Conservation (phyloP, 2,797 vertebrate species). For the Hydrocynus forskahlii region DNA sequence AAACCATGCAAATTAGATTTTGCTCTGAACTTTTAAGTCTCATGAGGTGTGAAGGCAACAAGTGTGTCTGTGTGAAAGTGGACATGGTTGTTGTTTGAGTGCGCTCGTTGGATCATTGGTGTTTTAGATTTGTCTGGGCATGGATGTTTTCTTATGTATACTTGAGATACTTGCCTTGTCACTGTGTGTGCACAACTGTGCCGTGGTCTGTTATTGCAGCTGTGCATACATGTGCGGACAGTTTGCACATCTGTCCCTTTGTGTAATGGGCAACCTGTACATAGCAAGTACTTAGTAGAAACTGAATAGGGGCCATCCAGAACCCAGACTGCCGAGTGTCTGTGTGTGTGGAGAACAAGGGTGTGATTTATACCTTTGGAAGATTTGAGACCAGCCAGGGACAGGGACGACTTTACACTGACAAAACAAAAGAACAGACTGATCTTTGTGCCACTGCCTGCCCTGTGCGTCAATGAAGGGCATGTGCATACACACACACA, state of each 20-base stretch:
- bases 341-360: slow-evolving; percentile 45
- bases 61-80: neutral
- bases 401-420: slow-evolving; percentile 46
- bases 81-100: slow-evolving; percentile 40
- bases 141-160: neutral
- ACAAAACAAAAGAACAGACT: slow-evolving; percentile 61
- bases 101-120: slow-evolving; percentile 13
- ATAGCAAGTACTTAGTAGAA: slow-evolving; percentile 23
- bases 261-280: slow-evolving; percentile 24
- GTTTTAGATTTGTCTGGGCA: slow-evolving; percentile 17
- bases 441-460: slow-evolving; percentile 57
- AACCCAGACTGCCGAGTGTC: slow-evolving; percentile 23
- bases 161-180: neutral
- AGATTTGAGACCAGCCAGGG: slow-evolving; percentile 34
- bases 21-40: neutral
- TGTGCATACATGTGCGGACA: slow-evolving; percentile 19
- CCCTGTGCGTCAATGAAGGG: slow-evolving; percentile 47
- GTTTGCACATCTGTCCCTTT: slow-evolving; percentile 24
- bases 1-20: neutral
- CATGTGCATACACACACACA: slow-evolving; percentile 26
- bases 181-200: neutral
- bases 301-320: slow-evolving; percentile 31
- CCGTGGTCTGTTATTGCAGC: slow-evolving; percentile 35
- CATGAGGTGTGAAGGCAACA: neutral
- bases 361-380: slow-evolving; percentile 50